Base-by-base conservation (phyloP, 2,113 vertebrate species). In the Oncorhynchus clarkii region DNA sequence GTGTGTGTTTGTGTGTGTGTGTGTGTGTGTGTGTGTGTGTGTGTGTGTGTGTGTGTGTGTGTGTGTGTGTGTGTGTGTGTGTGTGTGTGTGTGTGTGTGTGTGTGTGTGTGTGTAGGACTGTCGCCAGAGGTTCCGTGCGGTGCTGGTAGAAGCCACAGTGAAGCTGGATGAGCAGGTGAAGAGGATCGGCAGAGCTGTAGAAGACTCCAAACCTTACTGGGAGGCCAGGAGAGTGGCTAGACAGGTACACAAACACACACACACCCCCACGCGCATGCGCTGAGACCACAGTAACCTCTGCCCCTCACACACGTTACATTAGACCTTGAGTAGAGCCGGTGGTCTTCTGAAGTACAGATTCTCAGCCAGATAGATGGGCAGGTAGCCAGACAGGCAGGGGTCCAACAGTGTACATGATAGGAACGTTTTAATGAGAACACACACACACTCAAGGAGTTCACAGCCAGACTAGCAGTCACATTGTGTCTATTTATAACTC, bases 151-250 rank as follows among this genome's bases (percentile, higher is more conserved):
- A 99, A 85, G 97, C 96, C 0, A 98, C 97, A 0, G 86, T 97
- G 57, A 99, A 97, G 82, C 92, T 99, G 72, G 97, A 99, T 2
- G 97, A 98, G 71, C 93, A 96, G 88, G 90, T 95, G 49, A 99
- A 97, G 93, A 98, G 94, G 87, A 96, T 97, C 0, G 97, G 98
- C n/a, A 96, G 97, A 91, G 94, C 97, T 0, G 97, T 99, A 79
- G 97, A 99, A 18, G 98, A 99, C 77, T 98, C 98, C 4, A 99
- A 99, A 84, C 98, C 98, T 4, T 99, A 98, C 88, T 99, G 97
- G 98, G 98, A 99, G 85, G 96, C 98, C 3, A 93, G 97, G 70
- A 95, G 93, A 86, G 93, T 96, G 75, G 95, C 96, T 3, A 93
- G 95, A 87, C 97, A 99, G 97, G 98, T 99, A 82, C 7, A 26